Base-by-base conservation (phyloP, 1,140 invertebrate genomes). In the Ephestia elutella region DNA sequence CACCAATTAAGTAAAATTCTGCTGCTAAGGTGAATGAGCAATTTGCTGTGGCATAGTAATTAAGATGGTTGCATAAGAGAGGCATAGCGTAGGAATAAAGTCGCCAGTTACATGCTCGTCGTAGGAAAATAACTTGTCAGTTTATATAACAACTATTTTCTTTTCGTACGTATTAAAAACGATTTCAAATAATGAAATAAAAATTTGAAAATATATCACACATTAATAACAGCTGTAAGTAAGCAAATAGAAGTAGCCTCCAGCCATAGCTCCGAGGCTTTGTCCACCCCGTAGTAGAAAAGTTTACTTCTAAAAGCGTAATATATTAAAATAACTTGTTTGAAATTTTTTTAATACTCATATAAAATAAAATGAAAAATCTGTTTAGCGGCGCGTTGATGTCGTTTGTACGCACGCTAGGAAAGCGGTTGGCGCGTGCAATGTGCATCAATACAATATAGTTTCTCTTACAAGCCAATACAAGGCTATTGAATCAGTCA, bases 321-420 rank as follows among this genome's bases (percentile, higher is more conserved):
- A n/a, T n/a, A n/a, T n/a, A n/a, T n/a, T n/a, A n/a, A n/a, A n/a
- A n/a, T n/a, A n/a, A n/a, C n/a, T n/a, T n/a, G n/a, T n/a, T n/a
- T n/a, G n/a, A n/a, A n/a, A n/a, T n/a, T 25, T 25, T 7, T 25
- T 7, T 25, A 2, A 25, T 25, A 25, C 2, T 3, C 21, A 25
- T 32, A 32, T 32, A 32, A 32, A 32, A n/a, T n/a, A n/a, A n/a
- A n/a, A n/a, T n/a, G n/a, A n/a, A n/a, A n/a, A n/a, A n/a, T n/a
- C 2, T 15, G 38, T 44, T n/a, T 8, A 15, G 20, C 21, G 49
- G 54, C 66, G 58, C 81, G 80, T 83, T 81, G 78, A 86, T 66
- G 69, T 86, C 78, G 82, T 83, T 82, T 78, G 64, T 77, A 78
- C 69, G 73, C 57, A 63, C 55, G 60, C 58, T 60, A 66, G 57